Percentiles rank a stretch among this genome's conserved stretches.
Conservation (phyloP, 1,140 invertebrate genomes). For the Chelonus insularis region DNA sequence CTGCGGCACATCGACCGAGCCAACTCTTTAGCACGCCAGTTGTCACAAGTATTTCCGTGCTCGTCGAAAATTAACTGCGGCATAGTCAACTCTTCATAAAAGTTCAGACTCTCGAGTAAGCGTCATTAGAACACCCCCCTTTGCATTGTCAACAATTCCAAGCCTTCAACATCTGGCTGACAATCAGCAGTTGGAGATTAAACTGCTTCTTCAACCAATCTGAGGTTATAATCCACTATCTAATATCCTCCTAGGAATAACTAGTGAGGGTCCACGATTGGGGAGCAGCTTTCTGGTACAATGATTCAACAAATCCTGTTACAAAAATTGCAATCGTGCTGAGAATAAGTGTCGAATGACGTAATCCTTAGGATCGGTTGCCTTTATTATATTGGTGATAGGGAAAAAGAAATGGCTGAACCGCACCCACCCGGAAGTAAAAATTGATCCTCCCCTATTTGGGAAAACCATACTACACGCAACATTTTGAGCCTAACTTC, state of each 20-base stretch:
- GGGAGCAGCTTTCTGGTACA: conserved; percentile 1
- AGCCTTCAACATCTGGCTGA: too few species aligned
- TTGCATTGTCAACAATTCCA: too few species aligned
- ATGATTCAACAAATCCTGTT: conserved; percentile 3
- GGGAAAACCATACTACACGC: background rate
- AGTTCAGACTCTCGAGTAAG: too few species aligned
- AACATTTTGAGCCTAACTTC: too few species aligned
- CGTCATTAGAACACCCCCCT: too few species aligned
- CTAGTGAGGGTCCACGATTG: background rate
- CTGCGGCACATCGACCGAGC: too few species aligned
- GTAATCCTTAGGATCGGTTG: background rate
- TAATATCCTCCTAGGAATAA: background rate
- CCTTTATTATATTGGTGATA: conserved; percentile 7
- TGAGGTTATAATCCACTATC: background rate
- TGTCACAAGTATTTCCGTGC: too few species aligned
- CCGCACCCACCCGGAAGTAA: conserved; percentile 19
- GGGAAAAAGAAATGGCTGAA: conserved; percentile 21
- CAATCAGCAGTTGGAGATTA: background rate
- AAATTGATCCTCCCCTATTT: background rate
- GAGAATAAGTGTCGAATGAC: background rate
- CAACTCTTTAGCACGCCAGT: too few species aligned
- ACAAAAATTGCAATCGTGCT: background rate
- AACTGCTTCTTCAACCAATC: background rate
- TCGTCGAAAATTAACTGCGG: too few species aligned
- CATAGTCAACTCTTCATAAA: too few species aligned